Percentiles rank a stretch among this genome's conserved stretches.
phyloP scores from a whole-genome alignment of 2,888 invertebrate genomes.

The Machimus rusticus region DNA sequence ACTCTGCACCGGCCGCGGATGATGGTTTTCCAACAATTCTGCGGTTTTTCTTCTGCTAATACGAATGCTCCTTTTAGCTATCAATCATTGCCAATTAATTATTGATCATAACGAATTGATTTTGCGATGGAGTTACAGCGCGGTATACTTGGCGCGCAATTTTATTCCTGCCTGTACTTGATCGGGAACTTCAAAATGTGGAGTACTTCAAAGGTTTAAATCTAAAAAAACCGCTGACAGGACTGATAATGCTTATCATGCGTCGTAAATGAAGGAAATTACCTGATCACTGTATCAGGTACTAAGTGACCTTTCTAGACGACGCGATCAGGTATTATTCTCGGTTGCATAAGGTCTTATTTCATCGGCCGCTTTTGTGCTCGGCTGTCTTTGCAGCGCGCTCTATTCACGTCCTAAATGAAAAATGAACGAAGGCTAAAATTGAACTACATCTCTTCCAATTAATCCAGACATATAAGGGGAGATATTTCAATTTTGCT shows the following conservation, averaged over 20 bases:
- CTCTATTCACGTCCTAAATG: conserved; percentile 1
- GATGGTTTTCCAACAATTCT: conserved; percentile 29
- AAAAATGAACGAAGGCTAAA: conserved; percentile 16
- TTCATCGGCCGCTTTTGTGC: background rate
- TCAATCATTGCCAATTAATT: conserved; percentile 43
- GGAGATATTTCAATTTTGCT: conserved; percentile 1
- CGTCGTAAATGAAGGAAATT: conserved; percentile 18
- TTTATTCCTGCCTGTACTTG: background rate
- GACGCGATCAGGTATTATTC: conserved; percentile 1
- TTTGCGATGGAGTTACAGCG: background rate
- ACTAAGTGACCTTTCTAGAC: conserved; percentile 30
- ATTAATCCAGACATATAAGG: background rate
- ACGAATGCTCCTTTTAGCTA: conserved; percentile 23
- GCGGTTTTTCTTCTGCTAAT: conserved; percentile 21
- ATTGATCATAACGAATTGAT: conserved; percentile 41
- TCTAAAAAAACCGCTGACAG: conserved; percentile 17
- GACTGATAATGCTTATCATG: conserved; percentile 29
- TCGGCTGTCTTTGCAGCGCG: background rate
- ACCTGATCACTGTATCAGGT: conserved; percentile 23
- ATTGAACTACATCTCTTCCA: conserved; percentile 19
- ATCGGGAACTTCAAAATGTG: background rate
- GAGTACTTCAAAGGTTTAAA: background rate
- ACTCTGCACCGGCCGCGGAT: background rate
- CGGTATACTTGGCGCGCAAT: background rate
- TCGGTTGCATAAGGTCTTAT: conserved; percentile 12